Evolutionary conservation across 2,113 vertebrate genomes (phyloP).

Genomic region (Eira barbara): DNA sequence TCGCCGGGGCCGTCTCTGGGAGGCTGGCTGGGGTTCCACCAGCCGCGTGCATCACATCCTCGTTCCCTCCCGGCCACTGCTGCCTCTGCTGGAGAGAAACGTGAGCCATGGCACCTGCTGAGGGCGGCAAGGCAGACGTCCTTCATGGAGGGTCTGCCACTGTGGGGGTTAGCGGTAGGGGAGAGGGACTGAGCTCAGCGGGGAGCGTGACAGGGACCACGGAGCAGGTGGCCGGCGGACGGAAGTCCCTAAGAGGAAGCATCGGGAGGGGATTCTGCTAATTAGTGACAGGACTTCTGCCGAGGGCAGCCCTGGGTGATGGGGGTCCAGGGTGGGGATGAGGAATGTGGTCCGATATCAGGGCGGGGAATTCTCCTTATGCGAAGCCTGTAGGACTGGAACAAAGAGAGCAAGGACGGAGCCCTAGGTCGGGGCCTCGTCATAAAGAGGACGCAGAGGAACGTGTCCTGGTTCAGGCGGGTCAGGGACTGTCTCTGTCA

Average conservation of each 20-base stretch:
- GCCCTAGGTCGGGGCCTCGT: not conserved
- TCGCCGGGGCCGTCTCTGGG: too few species aligned
- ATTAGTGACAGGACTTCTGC: not conserved
- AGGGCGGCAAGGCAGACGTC: not conserved
- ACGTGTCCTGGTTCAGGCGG: not conserved
- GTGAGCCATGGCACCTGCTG: not conserved
- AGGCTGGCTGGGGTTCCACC: not conserved
- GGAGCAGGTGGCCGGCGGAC: not conserved
- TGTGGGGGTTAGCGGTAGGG: not conserved
- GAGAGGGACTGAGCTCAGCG: not conserved
- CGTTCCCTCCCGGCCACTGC: not conserved
- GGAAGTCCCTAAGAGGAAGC: not conserved
- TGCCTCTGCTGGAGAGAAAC: not conserved
- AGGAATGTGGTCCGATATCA: not conserved
- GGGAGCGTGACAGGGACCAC: not conserved
- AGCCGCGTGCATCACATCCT: not conserved
- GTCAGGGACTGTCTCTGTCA: not conserved
- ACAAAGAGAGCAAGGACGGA: not conserved
- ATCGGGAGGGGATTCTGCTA: not conserved
- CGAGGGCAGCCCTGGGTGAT: not conserved
- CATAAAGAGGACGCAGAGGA: not conserved
- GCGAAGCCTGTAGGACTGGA: not conserved
- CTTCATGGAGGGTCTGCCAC: rapidly evolving
- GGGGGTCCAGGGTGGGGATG: not conserved
- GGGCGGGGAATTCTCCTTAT: not conserved